Evolutionary conservation across 2,888 invertebrate species (phyloP).

Genomic region (Atherix ibis): DNA sequence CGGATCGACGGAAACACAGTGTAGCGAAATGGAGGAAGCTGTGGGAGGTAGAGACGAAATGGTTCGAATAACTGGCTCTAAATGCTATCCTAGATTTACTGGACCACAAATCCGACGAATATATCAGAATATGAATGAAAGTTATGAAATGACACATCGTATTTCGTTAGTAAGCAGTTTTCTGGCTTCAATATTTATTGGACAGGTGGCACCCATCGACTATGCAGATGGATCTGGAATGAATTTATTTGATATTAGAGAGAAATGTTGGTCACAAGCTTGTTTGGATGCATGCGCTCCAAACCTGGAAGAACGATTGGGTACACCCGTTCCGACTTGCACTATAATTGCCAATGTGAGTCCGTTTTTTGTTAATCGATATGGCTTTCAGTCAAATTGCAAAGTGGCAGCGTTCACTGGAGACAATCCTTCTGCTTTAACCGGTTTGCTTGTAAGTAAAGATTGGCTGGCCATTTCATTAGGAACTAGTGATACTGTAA

Average conservation of each 20-base stretch:
- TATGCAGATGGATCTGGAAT: conserved; percentile 88
- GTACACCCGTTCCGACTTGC: conserved; percentile 53
- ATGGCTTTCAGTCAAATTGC: conserved; percentile 68
- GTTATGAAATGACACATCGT: conserved; percentile 61
- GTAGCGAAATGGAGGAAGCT: conserved; percentile 53
- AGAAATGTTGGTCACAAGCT: conserved; percentile 56
- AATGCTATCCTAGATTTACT: conserved; percentile 49
- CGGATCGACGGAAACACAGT: conserved; percentile 36
- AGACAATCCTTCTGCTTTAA: conserved; percentile 80
- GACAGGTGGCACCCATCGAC: conserved; percentile 80
- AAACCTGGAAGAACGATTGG: conserved; percentile 55
- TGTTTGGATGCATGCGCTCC: conserved; percentile 66
- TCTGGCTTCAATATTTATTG: conserved; percentile 72
- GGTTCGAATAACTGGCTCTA: conserved; percentile 29
- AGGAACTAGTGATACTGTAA: conserved; percentile 88
- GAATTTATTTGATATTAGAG: conserved; percentile 78
- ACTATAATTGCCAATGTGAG: conserved; percentile 56
- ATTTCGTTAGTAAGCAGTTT: conserved; percentile 92
- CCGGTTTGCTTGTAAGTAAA: conserved; percentile 63
- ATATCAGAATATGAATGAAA: conserved; percentile 47
- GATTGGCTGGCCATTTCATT: conserved; percentile 78
- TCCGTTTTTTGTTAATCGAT: conserved; percentile 69
- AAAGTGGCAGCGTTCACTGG: conserved; percentile 82
- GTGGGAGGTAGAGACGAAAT: conserved; percentile 45
- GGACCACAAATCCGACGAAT: conserved; percentile 89